Evolutionary conservation across 2,888 invertebrate species (phyloP).

Genomic region (Drosophila putrida): DNA sequence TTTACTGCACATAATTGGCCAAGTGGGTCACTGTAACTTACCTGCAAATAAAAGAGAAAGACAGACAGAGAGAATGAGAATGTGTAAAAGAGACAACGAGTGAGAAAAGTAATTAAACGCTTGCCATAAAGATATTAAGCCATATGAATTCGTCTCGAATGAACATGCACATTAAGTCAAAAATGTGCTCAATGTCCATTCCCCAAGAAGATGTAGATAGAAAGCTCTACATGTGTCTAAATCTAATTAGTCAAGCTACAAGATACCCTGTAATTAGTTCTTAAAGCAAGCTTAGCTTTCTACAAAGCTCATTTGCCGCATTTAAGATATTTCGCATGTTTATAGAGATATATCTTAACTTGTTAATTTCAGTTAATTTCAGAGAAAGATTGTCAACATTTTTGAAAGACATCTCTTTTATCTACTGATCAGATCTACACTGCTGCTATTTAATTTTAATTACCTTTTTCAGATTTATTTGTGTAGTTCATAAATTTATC

Average conservation of each 20-base stretch:
- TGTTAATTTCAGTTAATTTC: neutral
- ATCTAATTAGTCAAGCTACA: conserved; percentile 14
- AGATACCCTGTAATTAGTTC: conserved; percentile 19
- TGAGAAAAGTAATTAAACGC: conserved; percentile 65
- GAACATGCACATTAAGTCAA: conserved; percentile 43
- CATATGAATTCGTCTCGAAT: conserved; percentile 52
- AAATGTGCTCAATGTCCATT: conserved; percentile 20
- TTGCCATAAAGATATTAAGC: conserved; percentile 52
- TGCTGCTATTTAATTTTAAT: too few species aligned
- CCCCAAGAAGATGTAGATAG: conserved; percentile 22
- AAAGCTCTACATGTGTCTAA: conserved; percentile 18
- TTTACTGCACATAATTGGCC: conserved; percentile 61
- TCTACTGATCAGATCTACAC: too few species aligned
- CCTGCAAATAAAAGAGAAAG: conserved; percentile 56
- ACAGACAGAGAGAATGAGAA: neutral
- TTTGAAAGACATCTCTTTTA: too few species aligned
- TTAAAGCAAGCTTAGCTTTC: conserved; percentile 5
- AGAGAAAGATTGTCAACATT: neutral
- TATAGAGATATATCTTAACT: neutral
- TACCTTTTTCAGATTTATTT: too few species aligned
- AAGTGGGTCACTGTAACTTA: conserved; percentile 75
- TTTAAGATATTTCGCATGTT: too few species aligned
- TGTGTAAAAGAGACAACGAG: conserved; percentile 20
- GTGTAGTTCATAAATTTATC: neutral
- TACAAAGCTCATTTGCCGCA: neutral